phyloP scores from a whole-genome alignment of 2,888 invertebrate genomes.

The Psylliodes chrysocephalus region DNA sequence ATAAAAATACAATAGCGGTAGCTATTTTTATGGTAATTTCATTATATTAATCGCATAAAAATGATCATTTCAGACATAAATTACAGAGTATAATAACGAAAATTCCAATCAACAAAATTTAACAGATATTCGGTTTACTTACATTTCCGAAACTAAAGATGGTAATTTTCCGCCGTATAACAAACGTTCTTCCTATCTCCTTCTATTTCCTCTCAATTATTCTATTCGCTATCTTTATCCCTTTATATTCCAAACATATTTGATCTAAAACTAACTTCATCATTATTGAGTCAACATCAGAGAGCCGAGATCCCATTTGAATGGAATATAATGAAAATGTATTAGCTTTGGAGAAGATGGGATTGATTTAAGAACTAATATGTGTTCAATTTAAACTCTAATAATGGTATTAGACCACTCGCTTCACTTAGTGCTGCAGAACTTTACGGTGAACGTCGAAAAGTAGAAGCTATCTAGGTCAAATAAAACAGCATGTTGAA shows the following conservation, averaged over 20 bases:
- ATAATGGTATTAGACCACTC: neutral
- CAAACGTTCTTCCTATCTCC: neutral
- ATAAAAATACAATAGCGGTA: too few species aligned
- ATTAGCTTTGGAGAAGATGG: constrained; percentile 13
- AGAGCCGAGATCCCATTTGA: constrained; percentile 1
- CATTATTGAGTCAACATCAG: constrained; percentile 13
- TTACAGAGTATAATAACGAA: neutral
- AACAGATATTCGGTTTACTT: constrained; percentile 1
- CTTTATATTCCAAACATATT: neutral
- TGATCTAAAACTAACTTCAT: constrained; percentile 10
- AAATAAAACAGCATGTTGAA: too few species aligned
- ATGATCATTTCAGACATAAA: neutral
- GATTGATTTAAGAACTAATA: constrained; percentile 19
- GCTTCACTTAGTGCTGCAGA: too few species aligned
- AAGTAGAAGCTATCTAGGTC: too few species aligned
- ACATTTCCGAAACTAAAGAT: constrained; percentile 4
- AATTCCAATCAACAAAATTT: neutral
- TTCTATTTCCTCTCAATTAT: neutral
- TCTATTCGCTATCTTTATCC: constrained; percentile 1
- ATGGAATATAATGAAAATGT: constrained; percentile 20
- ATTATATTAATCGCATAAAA: neutral
- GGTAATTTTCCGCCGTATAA: neutral
- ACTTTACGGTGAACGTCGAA: too few species aligned
- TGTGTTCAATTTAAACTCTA: neutral
- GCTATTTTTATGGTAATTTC: too few species aligned